Base-by-base conservation (phyloP, 2,888 invertebrate genomes). In the Pasiphila rectangulata region DNA sequence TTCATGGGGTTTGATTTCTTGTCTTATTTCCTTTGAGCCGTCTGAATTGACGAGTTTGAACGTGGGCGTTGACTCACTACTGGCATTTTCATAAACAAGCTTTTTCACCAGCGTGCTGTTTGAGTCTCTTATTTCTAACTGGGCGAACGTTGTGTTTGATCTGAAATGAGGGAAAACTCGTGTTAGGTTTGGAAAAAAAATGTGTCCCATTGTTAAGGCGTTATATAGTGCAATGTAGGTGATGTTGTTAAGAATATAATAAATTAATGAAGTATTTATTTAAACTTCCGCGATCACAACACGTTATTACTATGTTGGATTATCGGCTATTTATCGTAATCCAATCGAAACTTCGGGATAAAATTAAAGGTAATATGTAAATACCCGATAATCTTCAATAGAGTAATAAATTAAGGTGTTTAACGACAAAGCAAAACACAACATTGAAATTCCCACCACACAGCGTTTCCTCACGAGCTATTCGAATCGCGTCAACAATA, bases 1-100 rank as follows among this genome's bases (percentile, higher is more conserved):
- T 72, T 87, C 87, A 16, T 87, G 86, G 32, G 88, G 84, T 63
- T 85, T 88, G 0, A 86, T 59, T 46, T 83, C 81, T 63, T 86
- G 85, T 43, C 69, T 69, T 49, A 72, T 75, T 68, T 87, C 88
- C 56, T 68, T 81, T 0, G 66, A 67, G 23, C 85, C 85, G 41
- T 87, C 86, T n/a, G 80, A 67, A 5, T 84, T 78, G 30, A 83
- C 61, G 3, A 86, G 60, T 60, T 70, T 83, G 7, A 87, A 64
- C 10, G 78, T 74, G 1, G 79, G 73, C 2, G 74, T 57, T 5
- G 77, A 69, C 54, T 82, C 84, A 59, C 75, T 80, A 54, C 75
- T 85, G n/a, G 79, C 67, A 56, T 83, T 87, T 10, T 86, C 80
- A 49, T 81, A 81, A 13, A 80, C 83, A 56, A 89, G 64, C 41